These are phyloP conservation scores for Arctia plantaginis DNA, from an alignment of 2,888 invertebrate genomes.

Conservation along the genomic window DNA sequence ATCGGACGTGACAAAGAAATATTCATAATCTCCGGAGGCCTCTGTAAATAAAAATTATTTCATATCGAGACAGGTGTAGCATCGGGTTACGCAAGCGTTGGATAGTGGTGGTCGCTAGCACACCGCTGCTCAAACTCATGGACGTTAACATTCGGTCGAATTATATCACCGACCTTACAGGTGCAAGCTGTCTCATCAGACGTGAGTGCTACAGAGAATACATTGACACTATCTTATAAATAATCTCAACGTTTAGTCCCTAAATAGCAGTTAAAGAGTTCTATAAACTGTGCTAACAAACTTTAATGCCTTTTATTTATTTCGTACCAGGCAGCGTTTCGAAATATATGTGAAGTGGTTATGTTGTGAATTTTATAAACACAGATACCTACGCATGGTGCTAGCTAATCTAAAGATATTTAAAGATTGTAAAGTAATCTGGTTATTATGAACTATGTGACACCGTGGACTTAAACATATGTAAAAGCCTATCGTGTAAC, in stretches of 20 bases:
- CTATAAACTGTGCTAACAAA: conserved; percentile 42
- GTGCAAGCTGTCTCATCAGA: conserved; percentile 75
- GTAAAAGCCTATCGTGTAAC: conserved; percentile 56
- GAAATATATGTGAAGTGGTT: conserved; percentile 30
- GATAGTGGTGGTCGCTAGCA: conserved; percentile 32
- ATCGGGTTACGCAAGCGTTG: conserved; percentile 74
- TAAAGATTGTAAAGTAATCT: conserved; percentile 49
- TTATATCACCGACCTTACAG: conserved; percentile 70
- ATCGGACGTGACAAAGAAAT: conserved; percentile 72
- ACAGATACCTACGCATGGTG: neutral
- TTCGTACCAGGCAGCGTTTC: conserved; percentile 48
- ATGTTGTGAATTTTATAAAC: conserved; percentile 22
- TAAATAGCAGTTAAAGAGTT: conserved; percentile 63
- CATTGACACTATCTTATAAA: conserved; percentile 74
- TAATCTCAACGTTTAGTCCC: conserved; percentile 72
- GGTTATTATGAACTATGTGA: conserved; percentile 59
- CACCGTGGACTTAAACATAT: conserved; percentile 54
- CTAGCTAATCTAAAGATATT: neutral
- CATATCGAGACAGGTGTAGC: conserved; percentile 81
- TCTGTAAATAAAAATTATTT: conserved; percentile 83
- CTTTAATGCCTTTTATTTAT: conserved; percentile 29
- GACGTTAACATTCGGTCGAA: conserved; percentile 80
- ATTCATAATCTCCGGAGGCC: conserved; percentile 81
- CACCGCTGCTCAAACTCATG: conserved; percentile 44
- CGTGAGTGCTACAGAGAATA: conserved; percentile 57